A percentile compares a stretch with the other conserved stretches of the same genome.
phyloP scores from a whole-genome alignment of 2,888 invertebrate species.

The Barypeithes pellucidus region DNA sequence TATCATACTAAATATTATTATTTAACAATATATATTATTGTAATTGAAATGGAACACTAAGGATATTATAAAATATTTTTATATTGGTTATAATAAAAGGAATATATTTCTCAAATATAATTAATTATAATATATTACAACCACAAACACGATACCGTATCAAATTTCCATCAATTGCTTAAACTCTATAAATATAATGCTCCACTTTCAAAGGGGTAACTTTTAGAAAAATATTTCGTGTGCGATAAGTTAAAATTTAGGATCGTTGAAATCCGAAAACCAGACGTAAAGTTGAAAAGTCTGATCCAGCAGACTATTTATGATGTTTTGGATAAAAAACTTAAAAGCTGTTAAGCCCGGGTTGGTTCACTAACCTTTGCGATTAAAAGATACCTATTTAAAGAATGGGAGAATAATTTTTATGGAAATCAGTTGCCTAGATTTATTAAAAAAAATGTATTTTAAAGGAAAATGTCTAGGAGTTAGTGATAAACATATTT shows the following conservation, averaged over 20 bases:
- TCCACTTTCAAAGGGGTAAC: conserved; percentile 1
- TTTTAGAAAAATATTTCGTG: conserved; percentile 1
- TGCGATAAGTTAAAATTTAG: conserved; percentile 25
- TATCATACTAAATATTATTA: no score
- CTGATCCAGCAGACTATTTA: conserved; percentile 38
- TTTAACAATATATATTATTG: no score
- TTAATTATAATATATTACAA: background rate
- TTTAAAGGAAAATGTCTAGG: no score
- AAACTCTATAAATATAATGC: background rate
- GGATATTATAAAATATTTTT: no score
- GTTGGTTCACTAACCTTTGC: conserved; percentile 27
- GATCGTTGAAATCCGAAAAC: conserved; percentile 20
- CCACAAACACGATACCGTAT: background rate
- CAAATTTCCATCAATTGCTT: background rate
- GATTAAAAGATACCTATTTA: conserved; percentile 15
- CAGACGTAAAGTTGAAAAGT: conserved; percentile 29
- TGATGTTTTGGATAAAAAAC: conserved; percentile 27
- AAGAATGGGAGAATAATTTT: conserved; percentile 1
- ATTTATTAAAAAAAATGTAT: no score
- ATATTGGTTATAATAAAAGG: no score
- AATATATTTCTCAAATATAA: no score
- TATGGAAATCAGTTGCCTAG: background rate
- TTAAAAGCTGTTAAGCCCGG: conserved; percentile 31
- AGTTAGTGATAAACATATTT: no score
- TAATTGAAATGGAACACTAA: no score